Evolutionary conservation across 2,113 vertebrate genomes (phyloP).

Genomic region (Neotragus moschatus): DNA sequence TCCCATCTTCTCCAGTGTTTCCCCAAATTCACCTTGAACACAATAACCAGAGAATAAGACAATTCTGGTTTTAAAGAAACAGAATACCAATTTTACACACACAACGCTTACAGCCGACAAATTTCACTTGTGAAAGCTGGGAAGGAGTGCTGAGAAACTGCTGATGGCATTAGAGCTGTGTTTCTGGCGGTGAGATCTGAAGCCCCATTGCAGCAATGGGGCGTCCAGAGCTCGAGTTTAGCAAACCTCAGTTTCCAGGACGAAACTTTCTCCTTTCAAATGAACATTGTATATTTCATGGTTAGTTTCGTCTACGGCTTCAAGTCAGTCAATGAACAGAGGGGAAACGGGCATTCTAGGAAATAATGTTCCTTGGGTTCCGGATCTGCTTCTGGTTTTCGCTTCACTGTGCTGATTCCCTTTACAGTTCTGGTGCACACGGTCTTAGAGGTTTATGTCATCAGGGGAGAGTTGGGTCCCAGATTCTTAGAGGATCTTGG

Average conservation of each 20-base stretch:
- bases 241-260: neutral
- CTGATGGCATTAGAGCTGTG: rapidly evolving
- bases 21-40: neutral
- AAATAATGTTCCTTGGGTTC: neutral
- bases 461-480: neutral
- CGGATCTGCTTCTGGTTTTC: neutral
- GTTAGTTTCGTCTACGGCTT: neutral
- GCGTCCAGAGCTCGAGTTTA: neutral
- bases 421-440: neutral
- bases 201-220: rapidly evolving
- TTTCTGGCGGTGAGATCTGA: neutral
- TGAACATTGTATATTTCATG: neutral
- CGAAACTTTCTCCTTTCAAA: neutral
- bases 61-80: neutral
- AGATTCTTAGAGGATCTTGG: neutral
- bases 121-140: neutral
- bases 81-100: neutral
- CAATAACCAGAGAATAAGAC: neutral
- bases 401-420: neutral
- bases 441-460: neutral
- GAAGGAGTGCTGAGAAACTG: rapidly evolving
- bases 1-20: neutral
- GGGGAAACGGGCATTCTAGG: neutral
- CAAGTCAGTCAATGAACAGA: neutral
- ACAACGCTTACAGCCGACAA: neutral